These are phyloP conservation scores for Cuculus canorus DNA, from an alignment of 2,797 vertebrate species.

Conservation along the genomic window DNA sequence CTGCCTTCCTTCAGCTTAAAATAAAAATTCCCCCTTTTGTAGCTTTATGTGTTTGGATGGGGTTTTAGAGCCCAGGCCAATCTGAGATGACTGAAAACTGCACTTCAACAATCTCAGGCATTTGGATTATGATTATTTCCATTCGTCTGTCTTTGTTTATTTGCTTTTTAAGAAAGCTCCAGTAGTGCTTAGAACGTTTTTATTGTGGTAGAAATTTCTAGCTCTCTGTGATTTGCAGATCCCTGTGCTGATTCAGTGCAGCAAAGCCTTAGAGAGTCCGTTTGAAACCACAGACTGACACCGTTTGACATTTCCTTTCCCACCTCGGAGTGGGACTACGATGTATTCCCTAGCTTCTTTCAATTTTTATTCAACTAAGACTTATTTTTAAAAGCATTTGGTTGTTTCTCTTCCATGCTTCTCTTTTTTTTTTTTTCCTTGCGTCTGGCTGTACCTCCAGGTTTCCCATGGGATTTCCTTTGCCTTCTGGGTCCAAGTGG, in stretches of 20 bases:
- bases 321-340: not conserved
- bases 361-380: not conserved
- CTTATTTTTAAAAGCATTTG: fast-evolving
- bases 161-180: conserved; percentile 33
- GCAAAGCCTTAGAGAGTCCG: not conserved
- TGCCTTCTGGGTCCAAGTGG: fast-evolving
- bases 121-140: conserved; percentile 1
- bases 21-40: not conserved
- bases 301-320: fast-evolving
- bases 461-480: not conserved
- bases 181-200: not conserved
- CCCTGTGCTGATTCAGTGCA: not conserved
- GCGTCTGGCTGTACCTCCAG: not conserved
- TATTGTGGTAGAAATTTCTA: conserved; percentile 13
- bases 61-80: not conserved
- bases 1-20: no score
- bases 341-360: fast-evolving
- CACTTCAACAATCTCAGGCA: not conserved
- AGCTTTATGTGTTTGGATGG: not conserved
- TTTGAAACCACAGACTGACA: not conserved
- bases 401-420: not conserved
- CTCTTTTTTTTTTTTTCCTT: not conserved
- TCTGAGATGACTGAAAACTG: not conserved
- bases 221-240: not conserved
- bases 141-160: conserved; percentile 14